Evolutionary conservation across 1,140 invertebrate species (phyloP), one percentile per base, ranked within the genome.

Genomic region (Cydia fagiglandana): DNA sequence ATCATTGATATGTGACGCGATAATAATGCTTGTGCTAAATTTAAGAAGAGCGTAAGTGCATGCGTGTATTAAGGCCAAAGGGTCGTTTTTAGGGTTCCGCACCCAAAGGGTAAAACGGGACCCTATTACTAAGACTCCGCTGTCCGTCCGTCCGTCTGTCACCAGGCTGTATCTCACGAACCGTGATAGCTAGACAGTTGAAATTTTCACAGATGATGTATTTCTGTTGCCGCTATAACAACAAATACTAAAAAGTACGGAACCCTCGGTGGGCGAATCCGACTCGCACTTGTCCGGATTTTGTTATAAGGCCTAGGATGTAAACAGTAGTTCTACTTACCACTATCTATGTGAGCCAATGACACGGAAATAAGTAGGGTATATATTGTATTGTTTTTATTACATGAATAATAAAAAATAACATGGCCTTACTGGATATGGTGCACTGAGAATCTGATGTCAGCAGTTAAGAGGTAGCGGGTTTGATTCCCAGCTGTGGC

Each of bases 1-100:
- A 61, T 61, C 56, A 24, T 24, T 61, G 20, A 61, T 61, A 61
- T 61, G 53, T 24, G 56, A 5, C 56, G 56, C 20, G 56, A 61
- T 61, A 61, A 61, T 61, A n/a, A 61, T 20, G 0, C 10, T 12
- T n/a, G 17, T 24, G 10, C 56, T 61, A 61, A 61, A 24, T 61
- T 10, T 24, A 24, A 61, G 56, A 61, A 61, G 56, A 61, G 20
- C 20, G 0, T 61, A 61, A 10, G 17, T 24, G 20, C 17, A 24
- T 9, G 17, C 56, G 0, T 12, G 2, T 12, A 4, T 24, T 24
- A 12, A 61, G 20, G 2, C 6, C 56, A 12, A 7, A 10, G 6
- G 0, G 17, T 61, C 56, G 17, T 24, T 2, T 61, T n/a, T n/a
- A n/a, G n/a, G n/a, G n/a, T n/a, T n/a, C n/a, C n/a, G n/a, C n/a